Evolutionary conservation across 1,140 invertebrate species (phyloP), one percentile per base, ranked within the genome.

Genomic region (Megalonaias nervosa): DNA sequence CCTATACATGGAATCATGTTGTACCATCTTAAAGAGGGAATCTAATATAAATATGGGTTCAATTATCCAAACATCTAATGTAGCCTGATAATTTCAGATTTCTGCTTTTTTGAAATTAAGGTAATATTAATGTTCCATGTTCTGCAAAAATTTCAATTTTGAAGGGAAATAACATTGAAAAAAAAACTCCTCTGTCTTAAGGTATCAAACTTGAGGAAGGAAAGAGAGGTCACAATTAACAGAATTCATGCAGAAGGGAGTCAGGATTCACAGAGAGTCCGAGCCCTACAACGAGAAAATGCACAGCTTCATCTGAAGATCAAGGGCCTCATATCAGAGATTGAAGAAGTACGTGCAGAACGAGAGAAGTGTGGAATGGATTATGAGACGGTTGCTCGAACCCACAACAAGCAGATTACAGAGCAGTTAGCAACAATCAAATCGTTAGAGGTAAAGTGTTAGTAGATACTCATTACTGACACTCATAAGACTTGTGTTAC

Each of bases 201-300:
- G 89, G 85, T 90, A n/a, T 83, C 81, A 60, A 90, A 90, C 74
- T 76, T 91, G 23, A 81, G 88, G 55, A 87, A 89, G 70, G 90
- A 91, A 69, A 79, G 88, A 48, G 90, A 91, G 31, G 60, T 81
- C 13, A 82, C 88, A 4, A 80, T 90, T 19, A 68, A 77, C 15
- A 84, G 86, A 69, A 84, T 89, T 17, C 86, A 88, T 64, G 71
- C 84, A 26, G 90, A 90, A 57, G 83, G 80, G 64, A 76, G 70
- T 59, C 79, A 82, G 62, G 90, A 91, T 68, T 81, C 85, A 19
- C 83, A 89, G 61, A 83, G 87, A 62, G 85, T 90, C 2, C 84
- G 86, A 17, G 81, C 85, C 1, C 73, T 91, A 57, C 87, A 90
- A 76, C 81, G 88, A 55, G 90, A 91, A 65, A 91, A 91, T 82